These are phyloP conservation scores for Lasioglossum baleicum DNA, from an alignment of 1,140 invertebrate genomes.

Conservation along the genomic window DNA sequence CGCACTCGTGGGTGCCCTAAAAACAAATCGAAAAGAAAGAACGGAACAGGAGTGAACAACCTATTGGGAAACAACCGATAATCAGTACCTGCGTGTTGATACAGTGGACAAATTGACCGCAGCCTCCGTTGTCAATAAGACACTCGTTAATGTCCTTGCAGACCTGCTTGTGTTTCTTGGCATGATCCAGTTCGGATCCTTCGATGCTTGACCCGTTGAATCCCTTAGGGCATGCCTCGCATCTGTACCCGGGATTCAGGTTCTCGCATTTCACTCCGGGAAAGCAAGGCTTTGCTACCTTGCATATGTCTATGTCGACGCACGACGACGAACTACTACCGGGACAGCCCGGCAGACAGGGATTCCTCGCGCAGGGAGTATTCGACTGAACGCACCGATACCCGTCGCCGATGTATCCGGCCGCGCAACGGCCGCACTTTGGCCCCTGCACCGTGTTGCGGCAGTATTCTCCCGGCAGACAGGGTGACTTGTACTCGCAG, in stretches of 20 bases:
- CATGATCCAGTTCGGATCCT: constrained; percentile 86
- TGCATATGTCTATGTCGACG: constrained; percentile 92
- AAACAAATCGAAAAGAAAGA: not conserved
- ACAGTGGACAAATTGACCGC: constrained; percentile 88
- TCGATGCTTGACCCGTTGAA: constrained; percentile 86
- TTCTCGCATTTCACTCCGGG: constrained; percentile 89
- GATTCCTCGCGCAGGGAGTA: too few species aligned
- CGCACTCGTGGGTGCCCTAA: constrained; percentile 77
- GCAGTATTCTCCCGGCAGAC: too few species aligned
- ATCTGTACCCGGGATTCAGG: constrained; percentile 90
- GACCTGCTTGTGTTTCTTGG: constrained; percentile 84
- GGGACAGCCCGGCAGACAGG: too few species aligned
- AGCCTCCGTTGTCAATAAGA: constrained; percentile 87
- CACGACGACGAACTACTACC: constrained; percentile 64
- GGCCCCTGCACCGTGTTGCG: too few species aligned
- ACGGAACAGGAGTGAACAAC: not conserved
- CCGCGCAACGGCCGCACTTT: constrained; percentile 86
- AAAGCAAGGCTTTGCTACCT: constrained; percentile 91
- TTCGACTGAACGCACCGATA: constrained; percentile 77
- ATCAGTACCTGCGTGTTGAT: constrained; percentile 85
- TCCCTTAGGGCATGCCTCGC: constrained; percentile 88
- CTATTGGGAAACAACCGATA: not conserved
- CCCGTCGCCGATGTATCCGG: constrained; percentile 93
- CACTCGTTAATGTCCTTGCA: constrained; percentile 96
- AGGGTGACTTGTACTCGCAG: too few species aligned